Conservation (phyloP, 1,140 invertebrate genomes). For the Lasaia peninsularis region DNA sequence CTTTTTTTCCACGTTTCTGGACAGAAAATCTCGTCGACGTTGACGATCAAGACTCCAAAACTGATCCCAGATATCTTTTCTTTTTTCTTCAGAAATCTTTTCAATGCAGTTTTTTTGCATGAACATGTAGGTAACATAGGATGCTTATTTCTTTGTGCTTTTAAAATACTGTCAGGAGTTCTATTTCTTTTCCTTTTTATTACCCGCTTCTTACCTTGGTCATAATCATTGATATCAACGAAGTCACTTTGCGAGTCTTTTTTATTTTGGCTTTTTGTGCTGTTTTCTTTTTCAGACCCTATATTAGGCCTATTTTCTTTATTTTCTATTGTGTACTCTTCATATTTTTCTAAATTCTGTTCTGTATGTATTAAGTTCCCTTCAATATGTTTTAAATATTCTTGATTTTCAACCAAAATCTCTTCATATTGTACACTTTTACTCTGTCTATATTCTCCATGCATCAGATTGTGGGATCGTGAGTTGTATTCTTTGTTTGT, state of each 20-base stretch:
- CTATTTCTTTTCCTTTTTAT: not conserved
- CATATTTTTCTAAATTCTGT: not conserved
- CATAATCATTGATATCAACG: not conserved
- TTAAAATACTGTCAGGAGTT: not conserved
- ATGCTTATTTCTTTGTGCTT: not conserved
- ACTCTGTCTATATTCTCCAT: not conserved
- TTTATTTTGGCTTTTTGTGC: not conserved
- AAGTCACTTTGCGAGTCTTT: not conserved
- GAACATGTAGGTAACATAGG: not conserved
- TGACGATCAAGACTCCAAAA: not conserved
- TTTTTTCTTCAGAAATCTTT: not conserved
- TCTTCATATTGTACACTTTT: not conserved
- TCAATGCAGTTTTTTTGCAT: constrained; percentile 1
- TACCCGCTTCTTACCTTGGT: not conserved
- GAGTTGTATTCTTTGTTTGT: not conserved
- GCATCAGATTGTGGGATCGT: not conserved
- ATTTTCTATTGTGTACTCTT: not conserved
- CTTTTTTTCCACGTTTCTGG: not conserved
- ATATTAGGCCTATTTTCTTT: too few species aligned
- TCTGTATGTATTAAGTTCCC: not conserved
- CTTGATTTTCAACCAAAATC: not conserved
- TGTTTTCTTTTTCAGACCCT: not conserved
- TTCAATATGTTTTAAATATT: too few species aligned
- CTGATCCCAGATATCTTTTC: not conserved
- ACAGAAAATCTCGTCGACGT: not conserved